These are phyloP conservation scores for Macaria notata DNA, from an alignment of 2,888 invertebrate genomes.

Conservation along the genomic window DNA sequence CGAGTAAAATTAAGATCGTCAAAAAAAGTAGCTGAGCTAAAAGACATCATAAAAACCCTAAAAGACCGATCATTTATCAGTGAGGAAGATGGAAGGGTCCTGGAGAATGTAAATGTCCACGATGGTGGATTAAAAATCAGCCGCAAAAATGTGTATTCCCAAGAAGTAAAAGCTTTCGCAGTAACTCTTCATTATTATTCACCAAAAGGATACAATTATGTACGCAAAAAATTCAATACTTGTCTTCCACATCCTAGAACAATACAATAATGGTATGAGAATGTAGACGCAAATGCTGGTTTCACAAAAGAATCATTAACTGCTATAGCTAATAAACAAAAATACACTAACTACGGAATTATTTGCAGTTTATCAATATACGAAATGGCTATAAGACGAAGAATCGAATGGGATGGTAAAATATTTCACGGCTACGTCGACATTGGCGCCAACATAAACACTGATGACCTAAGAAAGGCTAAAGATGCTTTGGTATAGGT, in stretches of 20 bases:
- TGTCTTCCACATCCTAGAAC: conserved; percentile 41
- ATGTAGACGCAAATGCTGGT: conserved; percentile 43
- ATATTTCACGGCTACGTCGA: conserved; percentile 43
- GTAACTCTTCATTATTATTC: too few species aligned
- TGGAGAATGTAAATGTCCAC: too few species aligned
- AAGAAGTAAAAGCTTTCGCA: too few species aligned
- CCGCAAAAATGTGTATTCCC: too few species aligned
- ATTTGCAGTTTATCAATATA: conserved; percentile 25
- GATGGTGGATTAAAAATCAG: too few species aligned
- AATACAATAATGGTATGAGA: conserved; percentile 45
- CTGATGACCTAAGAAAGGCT: conserved; percentile 27
- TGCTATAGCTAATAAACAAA: conserved; percentile 23
- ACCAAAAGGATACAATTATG: not conserved
- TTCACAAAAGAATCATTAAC: conserved; percentile 38
- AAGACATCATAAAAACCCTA: too few species aligned
- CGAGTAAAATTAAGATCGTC: too few species aligned
- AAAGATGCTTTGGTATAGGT: conserved; percentile 38
- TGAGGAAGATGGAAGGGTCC: too few species aligned
- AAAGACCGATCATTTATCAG: too few species aligned
- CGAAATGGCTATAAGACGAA: conserved; percentile 37
- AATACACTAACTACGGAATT: not conserved
- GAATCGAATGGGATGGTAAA: conserved; percentile 27
- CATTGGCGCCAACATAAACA: conserved; percentile 28
- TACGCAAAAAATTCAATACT: not conserved
- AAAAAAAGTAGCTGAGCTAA: too few species aligned